Conservation (phyloP, 92 coral and sea anemone genomes). For the Paragorgia papillata region DNA sequence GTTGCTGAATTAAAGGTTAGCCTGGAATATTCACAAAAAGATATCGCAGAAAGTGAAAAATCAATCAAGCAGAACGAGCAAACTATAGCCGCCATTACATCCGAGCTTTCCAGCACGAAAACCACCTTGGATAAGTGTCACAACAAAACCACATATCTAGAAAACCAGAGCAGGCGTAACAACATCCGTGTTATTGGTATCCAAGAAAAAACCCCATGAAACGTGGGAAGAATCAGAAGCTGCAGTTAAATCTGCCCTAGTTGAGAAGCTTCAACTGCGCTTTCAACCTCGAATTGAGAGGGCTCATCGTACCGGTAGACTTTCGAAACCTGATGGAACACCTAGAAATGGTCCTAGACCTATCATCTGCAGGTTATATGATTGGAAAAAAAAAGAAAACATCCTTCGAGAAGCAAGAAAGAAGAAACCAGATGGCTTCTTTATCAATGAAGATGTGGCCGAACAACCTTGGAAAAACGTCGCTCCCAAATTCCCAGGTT, state of each 20-base stretch:
- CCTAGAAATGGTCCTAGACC: constrained; percentile 32
- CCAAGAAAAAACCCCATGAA: constrained; percentile 47
- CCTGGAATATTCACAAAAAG: constrained; percentile 23
- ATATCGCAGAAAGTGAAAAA: not conserved
- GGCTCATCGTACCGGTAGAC: constrained; percentile 1
- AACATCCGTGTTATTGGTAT: constrained; percentile 48
- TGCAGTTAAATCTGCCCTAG: constrained; percentile 39
- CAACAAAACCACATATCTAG: constrained; percentile 10
- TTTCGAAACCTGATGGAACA: not conserved
- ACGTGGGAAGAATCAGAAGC: constrained; percentile 55
- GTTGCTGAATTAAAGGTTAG: constrained; percentile 6
- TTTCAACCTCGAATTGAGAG: constrained; percentile 43
- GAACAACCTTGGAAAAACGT: not conserved
- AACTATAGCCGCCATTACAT: not conserved
- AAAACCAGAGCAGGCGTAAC: constrained; percentile 49
- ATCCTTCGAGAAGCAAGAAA: not conserved
- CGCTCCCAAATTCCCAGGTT: not conserved
- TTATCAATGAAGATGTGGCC: not conserved
- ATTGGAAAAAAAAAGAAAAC: constrained; percentile 10
- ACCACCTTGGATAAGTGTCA: not conserved
- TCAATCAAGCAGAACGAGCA: not conserved
- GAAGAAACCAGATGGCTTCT: not conserved
- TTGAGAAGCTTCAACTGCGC: constrained; percentile 46
- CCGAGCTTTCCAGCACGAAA: not conserved
- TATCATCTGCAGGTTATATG: not conserved